Evolutionary conservation across 2,797 vertebrate species (phyloP).

Genomic region (Anabas testudineus): DNA sequence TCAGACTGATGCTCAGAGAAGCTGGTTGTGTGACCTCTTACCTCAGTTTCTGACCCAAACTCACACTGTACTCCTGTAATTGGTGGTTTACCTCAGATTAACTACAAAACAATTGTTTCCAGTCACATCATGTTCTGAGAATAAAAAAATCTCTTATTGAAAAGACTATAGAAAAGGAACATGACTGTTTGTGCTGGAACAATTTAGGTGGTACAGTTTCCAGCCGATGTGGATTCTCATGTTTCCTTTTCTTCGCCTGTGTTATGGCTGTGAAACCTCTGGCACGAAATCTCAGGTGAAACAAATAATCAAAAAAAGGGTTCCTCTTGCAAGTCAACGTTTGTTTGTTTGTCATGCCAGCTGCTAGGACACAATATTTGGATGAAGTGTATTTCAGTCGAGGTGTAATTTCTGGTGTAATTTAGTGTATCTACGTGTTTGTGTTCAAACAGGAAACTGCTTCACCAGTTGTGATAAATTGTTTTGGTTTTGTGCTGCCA

Average conservation of each 20-base stretch:
- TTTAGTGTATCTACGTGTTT: neutral
- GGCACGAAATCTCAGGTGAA: neutral
- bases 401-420: neutral
- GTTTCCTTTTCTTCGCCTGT: slow-evolving; percentile 11
- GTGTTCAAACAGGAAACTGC: neutral
- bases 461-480: neutral
- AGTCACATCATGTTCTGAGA: neutral
- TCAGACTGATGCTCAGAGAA: too few species aligned
- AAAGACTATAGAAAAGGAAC: neutral
- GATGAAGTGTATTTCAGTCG: neutral
- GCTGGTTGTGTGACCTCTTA: too few species aligned
- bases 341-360: neutral
- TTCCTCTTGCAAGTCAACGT: neutral
- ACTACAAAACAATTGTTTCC: too few species aligned
- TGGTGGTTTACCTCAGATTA: too few species aligned
- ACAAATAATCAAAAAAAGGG: neutral
- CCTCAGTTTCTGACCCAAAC: too few species aligned
- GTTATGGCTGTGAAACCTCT: slow-evolving; percentile 14
- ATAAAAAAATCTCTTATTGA: neutral
- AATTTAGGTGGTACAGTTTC: neutral
- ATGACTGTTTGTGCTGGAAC: neutral
- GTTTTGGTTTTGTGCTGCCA: neutral
- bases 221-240: neutral
- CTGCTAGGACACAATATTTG: neutral
- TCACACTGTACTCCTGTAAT: too few species aligned